Conservation (phyloP, 2,888 invertebrate genomes). For the Neuroscelio doddi region DNA sequence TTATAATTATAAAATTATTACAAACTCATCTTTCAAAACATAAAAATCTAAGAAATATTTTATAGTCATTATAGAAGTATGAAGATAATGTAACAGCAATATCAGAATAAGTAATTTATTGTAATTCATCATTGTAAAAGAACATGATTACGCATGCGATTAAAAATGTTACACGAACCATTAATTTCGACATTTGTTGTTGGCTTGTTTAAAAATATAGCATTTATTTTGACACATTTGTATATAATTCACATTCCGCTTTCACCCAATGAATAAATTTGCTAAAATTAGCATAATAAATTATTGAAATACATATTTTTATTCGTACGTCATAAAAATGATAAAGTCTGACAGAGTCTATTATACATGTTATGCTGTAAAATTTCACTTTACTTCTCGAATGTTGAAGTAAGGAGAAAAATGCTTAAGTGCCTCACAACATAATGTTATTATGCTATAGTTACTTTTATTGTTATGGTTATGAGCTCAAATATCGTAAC, state of each 20-base stretch:
- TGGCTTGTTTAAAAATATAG: not conserved
- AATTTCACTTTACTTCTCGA: not conserved
- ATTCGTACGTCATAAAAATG: constrained; percentile 2
- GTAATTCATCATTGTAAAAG: too few species aligned
- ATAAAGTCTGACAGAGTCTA: not conserved
- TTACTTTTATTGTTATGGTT: too few species aligned
- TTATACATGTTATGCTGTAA: not conserved
- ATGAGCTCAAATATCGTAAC: too few species aligned
- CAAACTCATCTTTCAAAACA: too few species aligned
- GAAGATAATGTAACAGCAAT: too few species aligned
- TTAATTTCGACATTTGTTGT: not conserved
- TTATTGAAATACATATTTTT: not conserved
- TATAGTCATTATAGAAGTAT: too few species aligned
- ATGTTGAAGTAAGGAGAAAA: not conserved
- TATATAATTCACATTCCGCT: not conserved
- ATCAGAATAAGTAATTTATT: too few species aligned
- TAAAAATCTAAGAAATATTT: too few species aligned
- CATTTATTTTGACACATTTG: not conserved
- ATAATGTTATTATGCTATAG: not conserved
- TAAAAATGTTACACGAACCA: not conserved
- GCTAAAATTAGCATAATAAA: constrained; percentile 2
- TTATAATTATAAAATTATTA: too few species aligned
- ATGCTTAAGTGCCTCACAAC: not conserved
- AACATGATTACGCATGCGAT: too few species aligned
- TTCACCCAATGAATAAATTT: constrained; percentile 4